phyloP scores from a whole-genome alignment of 1,140 invertebrate genomes.

The Hyphantria cunea region DNA sequence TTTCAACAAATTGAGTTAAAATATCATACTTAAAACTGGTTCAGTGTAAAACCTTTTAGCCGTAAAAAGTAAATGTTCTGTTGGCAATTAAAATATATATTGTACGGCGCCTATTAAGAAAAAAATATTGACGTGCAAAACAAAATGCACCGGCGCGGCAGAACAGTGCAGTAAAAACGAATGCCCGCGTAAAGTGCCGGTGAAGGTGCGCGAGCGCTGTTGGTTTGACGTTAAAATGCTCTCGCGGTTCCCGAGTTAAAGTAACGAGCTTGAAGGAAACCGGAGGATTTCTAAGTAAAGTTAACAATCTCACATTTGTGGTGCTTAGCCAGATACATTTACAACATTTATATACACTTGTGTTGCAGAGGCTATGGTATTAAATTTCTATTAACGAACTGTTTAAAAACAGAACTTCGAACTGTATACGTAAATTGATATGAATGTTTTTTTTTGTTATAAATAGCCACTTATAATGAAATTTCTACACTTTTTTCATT shows the following conservation, averaged over 20 bases:
- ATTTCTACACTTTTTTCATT: too few species aligned
- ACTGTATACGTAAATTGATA: too few species aligned
- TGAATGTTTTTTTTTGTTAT: too few species aligned
- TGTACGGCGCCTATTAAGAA: slow-evolving; percentile 10
- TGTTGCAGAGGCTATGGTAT: slow-evolving; percentile 10
- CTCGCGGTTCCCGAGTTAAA: slow-evolving; percentile 16
- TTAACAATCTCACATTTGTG: slow-evolving; percentile 32
- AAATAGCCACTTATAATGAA: too few species aligned
- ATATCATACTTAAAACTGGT: not conserved
- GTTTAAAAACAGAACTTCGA: slow-evolving; percentile 8
- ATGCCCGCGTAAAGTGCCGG: slow-evolving; percentile 29
- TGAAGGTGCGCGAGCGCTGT: slow-evolving; percentile 24
- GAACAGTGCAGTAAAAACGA: slow-evolving; percentile 29
- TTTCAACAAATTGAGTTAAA: too few species aligned
- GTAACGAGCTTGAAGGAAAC: slow-evolving; percentile 33
- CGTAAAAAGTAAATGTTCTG: not conserved
- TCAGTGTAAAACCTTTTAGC: not conserved
- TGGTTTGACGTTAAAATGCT: slow-evolving; percentile 29
- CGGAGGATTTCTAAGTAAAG: slow-evolving; percentile 28
- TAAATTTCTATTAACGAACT: slow-evolving; percentile 8
- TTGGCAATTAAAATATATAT: slow-evolving; percentile 19
- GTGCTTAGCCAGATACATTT: slow-evolving; percentile 23
- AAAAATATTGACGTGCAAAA: slow-evolving; percentile 23
- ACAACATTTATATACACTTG: too few species aligned
- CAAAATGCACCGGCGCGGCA: slow-evolving; percentile 20